Evolutionary conservation across 2,113 vertebrate species (phyloP).

Genomic region (Myodes glareolus): DNA sequence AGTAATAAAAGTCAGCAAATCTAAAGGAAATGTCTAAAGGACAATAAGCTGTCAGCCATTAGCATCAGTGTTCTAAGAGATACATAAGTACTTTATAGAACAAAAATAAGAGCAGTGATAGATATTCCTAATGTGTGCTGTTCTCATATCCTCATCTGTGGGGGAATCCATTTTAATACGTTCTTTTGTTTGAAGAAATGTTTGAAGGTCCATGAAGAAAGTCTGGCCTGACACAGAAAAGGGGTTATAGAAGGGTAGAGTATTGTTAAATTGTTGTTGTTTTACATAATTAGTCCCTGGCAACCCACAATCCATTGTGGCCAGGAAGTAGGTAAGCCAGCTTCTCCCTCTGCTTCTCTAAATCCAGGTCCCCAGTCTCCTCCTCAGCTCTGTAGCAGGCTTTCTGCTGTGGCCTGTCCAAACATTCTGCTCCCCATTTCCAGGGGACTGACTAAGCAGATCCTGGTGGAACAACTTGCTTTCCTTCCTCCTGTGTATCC

Average conservation of each 20-base stretch:
- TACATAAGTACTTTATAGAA: constrained; percentile 1
- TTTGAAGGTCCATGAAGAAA: constrained; percentile 1
- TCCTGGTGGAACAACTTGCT: not conserved
- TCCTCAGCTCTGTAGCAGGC: not conserved
- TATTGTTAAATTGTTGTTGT: not conserved
- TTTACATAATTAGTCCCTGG: not conserved
- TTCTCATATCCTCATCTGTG: not conserved
- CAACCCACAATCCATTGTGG: not conserved
- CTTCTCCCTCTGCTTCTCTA: not conserved
- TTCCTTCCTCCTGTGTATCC: not conserved
- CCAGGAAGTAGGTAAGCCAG: not conserved
- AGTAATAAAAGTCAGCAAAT: not conserved
- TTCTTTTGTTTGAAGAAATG: not conserved
- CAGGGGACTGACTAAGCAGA: not conserved
- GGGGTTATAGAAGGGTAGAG: not conserved
- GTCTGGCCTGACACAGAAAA: not conserved
- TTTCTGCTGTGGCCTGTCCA: not conserved
- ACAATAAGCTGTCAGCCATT: not conserved
- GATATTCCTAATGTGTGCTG: not conserved
- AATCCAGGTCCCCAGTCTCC: not conserved
- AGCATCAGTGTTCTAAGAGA: not conserved
- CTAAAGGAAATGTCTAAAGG: not conserved
- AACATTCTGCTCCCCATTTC: not conserved
- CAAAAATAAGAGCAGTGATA: not conserved
- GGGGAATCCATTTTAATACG: not conserved